These are phyloP conservation scores for Chamaea fasciata DNA, from an alignment of 2,113 vertebrate genomes.

Conservation along the genomic window DNA sequence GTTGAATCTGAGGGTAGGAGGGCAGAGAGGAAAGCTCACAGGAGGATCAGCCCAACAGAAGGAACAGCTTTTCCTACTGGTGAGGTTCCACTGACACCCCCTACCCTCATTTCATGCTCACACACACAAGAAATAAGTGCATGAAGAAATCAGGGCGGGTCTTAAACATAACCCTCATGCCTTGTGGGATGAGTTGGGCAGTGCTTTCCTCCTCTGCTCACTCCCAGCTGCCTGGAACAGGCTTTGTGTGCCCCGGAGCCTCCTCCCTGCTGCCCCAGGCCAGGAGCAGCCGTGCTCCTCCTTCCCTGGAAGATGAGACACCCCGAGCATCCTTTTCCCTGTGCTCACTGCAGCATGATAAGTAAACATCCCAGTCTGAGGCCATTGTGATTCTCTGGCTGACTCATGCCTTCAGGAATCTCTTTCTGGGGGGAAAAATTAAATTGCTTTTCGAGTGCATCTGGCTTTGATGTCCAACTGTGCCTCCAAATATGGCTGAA, in stretches of 20 bases:
- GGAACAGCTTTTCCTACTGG: not conserved
- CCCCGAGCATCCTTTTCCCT: not conserved
- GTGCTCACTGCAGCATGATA: not conserved
- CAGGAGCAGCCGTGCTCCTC: not conserved
- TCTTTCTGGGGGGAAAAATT: not conserved
- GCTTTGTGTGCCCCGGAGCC: not conserved
- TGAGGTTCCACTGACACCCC: not conserved
- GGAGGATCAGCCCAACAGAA: not conserved
- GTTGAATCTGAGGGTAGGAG: not conserved
- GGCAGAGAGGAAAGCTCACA: not conserved
- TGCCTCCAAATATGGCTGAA: not conserved
- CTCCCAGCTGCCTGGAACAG: not conserved
- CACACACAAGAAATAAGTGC: not conserved
- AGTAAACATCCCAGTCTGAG: conserved; percentile 47
- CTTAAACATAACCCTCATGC: not conserved
- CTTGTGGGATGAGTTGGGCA: not conserved
- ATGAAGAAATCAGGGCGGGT: rapidly evolving
- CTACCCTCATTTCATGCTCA: not conserved
- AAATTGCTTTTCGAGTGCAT: conserved; percentile 32
- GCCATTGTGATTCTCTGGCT: conserved; percentile 30
- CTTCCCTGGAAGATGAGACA: not conserved
- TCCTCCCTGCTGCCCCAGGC: not conserved
- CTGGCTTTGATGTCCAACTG: conserved; percentile 23
- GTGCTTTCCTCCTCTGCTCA: not conserved
- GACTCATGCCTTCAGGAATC: conserved; percentile 48